Evolutionary conservation across 1,140 invertebrate species (phyloP).

Genomic region (Drosophila ercepeae): DNA sequence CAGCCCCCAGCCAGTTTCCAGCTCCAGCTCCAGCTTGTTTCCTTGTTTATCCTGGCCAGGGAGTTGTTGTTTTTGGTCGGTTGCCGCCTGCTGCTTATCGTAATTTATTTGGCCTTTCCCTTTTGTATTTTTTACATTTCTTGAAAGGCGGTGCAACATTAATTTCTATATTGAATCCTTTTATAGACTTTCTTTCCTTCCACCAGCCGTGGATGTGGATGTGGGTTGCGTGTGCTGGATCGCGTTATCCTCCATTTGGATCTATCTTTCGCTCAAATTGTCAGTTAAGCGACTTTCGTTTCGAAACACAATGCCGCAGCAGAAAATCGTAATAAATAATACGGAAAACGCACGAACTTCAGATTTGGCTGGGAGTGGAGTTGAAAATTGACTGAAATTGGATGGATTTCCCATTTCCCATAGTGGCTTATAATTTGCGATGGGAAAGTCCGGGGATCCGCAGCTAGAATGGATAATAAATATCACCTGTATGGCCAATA

Average conservation of each 20-base stretch:
- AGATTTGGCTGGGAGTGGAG: neutral
- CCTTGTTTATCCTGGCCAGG: conserved; percentile 13
- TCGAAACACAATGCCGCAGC: conserved; percentile 53
- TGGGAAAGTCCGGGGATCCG: conserved; percentile 33
- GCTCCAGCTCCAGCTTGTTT: too few species aligned
- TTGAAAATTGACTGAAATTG: too few species aligned
- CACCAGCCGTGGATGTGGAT: too few species aligned
- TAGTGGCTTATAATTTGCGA: conserved; percentile 27
- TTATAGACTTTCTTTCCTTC: conserved; percentile 3
- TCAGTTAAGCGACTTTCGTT: conserved; percentile 66
- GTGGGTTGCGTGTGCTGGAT: conserved; percentile 50
- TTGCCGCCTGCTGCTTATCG: conserved; percentile 67
- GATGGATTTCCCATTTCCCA: conserved; percentile 36
- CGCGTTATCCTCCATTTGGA: conserved; percentile 44
- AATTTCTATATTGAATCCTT: conserved; percentile 79
- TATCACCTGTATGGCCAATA: neutral
- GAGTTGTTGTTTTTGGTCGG: conserved; percentile 39
- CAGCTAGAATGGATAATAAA: too few species aligned
- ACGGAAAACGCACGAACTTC: conserved; percentile 21
- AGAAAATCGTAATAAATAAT: conserved; percentile 4
- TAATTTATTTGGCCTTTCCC: conserved; percentile 70
- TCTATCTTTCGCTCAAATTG: conserved; percentile 55
- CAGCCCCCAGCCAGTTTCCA: too few species aligned
- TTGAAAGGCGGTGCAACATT: conserved; percentile 60
- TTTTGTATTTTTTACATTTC: neutral